Evolutionary conservation across 1,140 invertebrate species (phyloP).

Genomic region (Procambarus clarkii): DNA sequence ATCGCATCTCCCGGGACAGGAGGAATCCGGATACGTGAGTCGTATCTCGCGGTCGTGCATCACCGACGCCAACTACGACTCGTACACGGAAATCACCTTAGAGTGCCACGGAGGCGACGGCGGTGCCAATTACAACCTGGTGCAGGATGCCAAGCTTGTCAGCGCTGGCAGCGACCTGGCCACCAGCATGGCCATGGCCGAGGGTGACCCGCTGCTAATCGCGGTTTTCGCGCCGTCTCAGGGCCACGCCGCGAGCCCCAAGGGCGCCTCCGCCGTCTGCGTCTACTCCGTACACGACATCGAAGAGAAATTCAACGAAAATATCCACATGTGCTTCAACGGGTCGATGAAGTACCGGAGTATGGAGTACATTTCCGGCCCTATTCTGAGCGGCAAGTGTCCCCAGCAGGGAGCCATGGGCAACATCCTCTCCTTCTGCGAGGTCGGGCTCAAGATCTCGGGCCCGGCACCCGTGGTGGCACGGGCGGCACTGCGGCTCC

Average conservation of each 20-base stretch:
- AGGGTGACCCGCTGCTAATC: conserved; percentile 87
- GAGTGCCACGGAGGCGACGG: conserved; percentile 74
- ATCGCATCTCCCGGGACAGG: conserved; percentile 86
- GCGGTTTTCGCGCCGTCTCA: conserved; percentile 89
- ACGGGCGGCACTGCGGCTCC: conserved; percentile 81
- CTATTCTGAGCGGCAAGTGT: conserved; percentile 92
- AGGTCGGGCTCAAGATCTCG: conserved; percentile 93
- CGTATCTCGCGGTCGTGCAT: conserved; percentile 90
- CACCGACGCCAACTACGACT: conserved; percentile 93
- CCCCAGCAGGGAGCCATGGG: conserved; percentile 83
- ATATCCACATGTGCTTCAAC: conserved; percentile 98
- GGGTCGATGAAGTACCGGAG: conserved; percentile 92
- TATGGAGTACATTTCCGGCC: conserved; percentile 94
- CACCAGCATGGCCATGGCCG: conserved; percentile 84
- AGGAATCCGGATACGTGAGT: conserved; percentile 87
- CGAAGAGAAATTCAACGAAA: conserved; percentile 94
- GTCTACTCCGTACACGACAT: conserved; percentile 85
- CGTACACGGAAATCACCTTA: conserved; percentile 86
- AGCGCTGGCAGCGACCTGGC: conserved; percentile 88
- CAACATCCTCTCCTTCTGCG: conserved; percentile 94
- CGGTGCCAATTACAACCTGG: conserved; percentile 86
- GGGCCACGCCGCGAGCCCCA: conserved; percentile 87
- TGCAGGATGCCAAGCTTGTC: conserved; percentile 92
- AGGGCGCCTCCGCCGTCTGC: conserved; percentile 88
- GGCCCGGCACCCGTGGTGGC: conserved; percentile 88